A percentile compares a stretch with the other conserved stretches of the same genome.
These are phyloP conservation scores for Ariolimax columbianus DNA, from an alignment of 2,888 invertebrate genomes.

Conservation along the genomic window DNA sequence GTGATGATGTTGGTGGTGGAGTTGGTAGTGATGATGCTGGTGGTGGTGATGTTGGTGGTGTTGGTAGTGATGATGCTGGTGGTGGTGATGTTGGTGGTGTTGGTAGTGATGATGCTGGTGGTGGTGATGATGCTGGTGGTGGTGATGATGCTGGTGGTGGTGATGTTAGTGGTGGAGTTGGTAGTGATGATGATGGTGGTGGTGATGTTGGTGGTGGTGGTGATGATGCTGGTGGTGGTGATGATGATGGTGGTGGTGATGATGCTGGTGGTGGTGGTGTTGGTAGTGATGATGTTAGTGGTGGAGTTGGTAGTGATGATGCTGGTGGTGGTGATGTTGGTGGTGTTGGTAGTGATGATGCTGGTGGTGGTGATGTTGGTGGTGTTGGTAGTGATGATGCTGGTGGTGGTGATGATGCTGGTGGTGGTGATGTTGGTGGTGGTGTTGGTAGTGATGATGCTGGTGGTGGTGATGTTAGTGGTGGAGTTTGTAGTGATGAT, in stretches of 20 bases:
- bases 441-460: no score
- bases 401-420: no score
- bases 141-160: not conserved
- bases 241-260: no score
- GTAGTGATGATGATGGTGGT: not conserved
- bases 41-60: not conserved
- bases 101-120: no score
- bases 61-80: not conserved
- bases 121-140: no score
- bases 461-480: not conserved
- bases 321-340: not conserved
- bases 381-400: not conserved
- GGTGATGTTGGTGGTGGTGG: no score
- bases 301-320: not conserved
- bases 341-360: not conserved
- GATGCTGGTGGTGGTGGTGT: no score
- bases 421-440: no score
- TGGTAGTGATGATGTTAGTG: not conserved
- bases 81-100: no score
- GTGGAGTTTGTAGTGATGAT: not conserved
- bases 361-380: not conserved
- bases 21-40: no score
- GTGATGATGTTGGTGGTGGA: no score
- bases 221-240: no score
- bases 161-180: not conserved